These are phyloP conservation scores for Pterostichus madidus DNA, from an alignment of 2,888 invertebrate genomes.

Conservation along the genomic window DNA sequence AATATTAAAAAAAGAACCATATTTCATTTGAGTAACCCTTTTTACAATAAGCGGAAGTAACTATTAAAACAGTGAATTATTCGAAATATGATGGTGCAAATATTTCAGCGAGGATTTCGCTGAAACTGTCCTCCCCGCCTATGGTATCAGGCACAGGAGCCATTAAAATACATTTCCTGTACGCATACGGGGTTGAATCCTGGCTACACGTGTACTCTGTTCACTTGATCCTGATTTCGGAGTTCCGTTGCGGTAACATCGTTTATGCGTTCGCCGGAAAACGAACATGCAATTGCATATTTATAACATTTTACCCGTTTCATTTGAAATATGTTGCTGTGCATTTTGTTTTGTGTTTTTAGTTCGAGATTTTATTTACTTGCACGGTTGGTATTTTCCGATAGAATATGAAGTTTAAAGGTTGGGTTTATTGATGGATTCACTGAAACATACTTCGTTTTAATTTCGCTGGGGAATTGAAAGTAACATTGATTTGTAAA, in stretches of 20 bases:
- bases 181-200: constrained; percentile 8
- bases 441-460: background rate
- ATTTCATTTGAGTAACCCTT: too few species aligned
- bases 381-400: constrained; percentile 12
- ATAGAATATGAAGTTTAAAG: constrained; percentile 28
- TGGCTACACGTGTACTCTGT: constrained; percentile 16
- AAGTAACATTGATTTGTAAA: constrained; percentile 4
- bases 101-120: too few species aligned
- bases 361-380: constrained; percentile 39
- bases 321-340: constrained; percentile 32
- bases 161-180: constrained; percentile 50
- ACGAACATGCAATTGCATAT: constrained; percentile 61
- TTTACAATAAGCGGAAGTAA: too few species aligned
- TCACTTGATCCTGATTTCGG: constrained; percentile 55
- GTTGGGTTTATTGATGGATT: constrained; percentile 2
- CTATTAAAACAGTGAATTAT: too few species aligned
- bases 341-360: constrained; percentile 38
- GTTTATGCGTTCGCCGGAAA: constrained; percentile 56
- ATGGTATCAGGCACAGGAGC: background rate
- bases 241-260: constrained; percentile 59
- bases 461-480: background rate
- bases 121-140: background rate
- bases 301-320: constrained; percentile 58
- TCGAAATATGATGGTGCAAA: too few species aligned
- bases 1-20: too few species aligned